Base-by-base conservation (phyloP, 2,113 vertebrate genomes). In the Zosterops hypoxanthus region DNA sequence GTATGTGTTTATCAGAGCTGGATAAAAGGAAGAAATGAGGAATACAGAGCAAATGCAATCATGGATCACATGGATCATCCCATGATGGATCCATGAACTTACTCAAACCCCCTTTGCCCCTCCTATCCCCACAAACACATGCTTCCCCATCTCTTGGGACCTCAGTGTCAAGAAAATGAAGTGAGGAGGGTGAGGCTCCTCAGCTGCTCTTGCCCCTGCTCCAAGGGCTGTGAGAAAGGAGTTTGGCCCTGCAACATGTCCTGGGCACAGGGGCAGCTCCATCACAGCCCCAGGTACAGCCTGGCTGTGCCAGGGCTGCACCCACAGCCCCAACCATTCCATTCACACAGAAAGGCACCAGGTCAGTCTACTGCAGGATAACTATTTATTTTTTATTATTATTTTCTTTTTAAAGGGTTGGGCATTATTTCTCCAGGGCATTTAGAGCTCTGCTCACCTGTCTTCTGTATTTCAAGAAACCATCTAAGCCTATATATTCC, bases 401-500 rank as follows among this genome's bases (percentile, higher is more conserved):
- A 39, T n/a, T 53, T 86, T 80, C 8, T 59, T 88, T 92, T 59
- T 41, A 25, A 88, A 69, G 55, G 34, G 17, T 52, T 90, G 52
- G 41, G 23, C 18, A 19, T 52, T 73, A 28, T 70, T 84, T 91
- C 90, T 70, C 65, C 34, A 64, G 90, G 69, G 87, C 52, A 55
- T 52, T 78, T 42, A 11, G 66, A 75, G 49, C n/a, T 85, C 53
- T 82, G 57, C 42, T 89, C 73, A 89, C 65, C 66, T 65, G 14
- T 82, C 80, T 85, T 82, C 70, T 76, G 70, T 59, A 82, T 83
- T 93, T 92, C 93, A 88, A 81, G 82, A 83, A 86, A 59, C 56
- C 76, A 70, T 78, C 92, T 81, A 77, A 96, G 79, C 87, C 79
- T 46, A 66, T 88, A 83, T 56, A 92, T 91, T 92, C 68, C 90